Evolutionary conservation across 2,113 vertebrate species (phyloP), one percentile per base, ranked within the genome.

Genomic region (Gobio gobio): DNA sequence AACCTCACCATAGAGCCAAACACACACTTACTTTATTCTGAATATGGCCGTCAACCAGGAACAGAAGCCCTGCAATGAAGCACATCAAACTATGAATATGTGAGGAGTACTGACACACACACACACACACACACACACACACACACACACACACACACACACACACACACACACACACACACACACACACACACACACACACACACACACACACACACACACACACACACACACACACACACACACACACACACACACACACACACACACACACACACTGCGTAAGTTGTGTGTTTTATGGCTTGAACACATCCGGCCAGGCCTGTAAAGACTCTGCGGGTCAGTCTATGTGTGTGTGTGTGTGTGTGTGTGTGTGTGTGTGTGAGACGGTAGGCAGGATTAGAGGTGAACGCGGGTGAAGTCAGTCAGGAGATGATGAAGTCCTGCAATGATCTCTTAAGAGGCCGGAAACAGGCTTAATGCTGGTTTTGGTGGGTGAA

Each of bases 31-130:
- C 98, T 99, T 99, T 96, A 99, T 99, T 94, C 97, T 96, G 94
- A 99, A 99, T 94, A 99, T 99, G 26, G 98, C 98, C 1, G 98
- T 98, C 90, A 99, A 92, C 98, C 98, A 99, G 85, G 98, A 99
- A 87, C 97, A 99, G 94, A 99, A 99, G 79, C 97, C 98, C 98
- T 99, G 92, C 59, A 79, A 70, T 10, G 26, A 77, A 78, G 49
- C 77, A 80, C 26, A 78, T 13, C 47, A 59, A 86, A 76, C 54
- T 14, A 61, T 36, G 14, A 58, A 33, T 54, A 26, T 33, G 4
- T 20, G 47, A 33, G 24, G n/a, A 47, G 13, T 13, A 26, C 56
- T 20, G 3, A 22, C 40, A 2, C 36, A 1, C 70, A 1, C 22
- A 40, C 47, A 4, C 5, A 36, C 24, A 59, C 64, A 29, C 29